Base-by-base conservation (phyloP, 2,888 invertebrate species). In the Melipona beecheii region DNA sequence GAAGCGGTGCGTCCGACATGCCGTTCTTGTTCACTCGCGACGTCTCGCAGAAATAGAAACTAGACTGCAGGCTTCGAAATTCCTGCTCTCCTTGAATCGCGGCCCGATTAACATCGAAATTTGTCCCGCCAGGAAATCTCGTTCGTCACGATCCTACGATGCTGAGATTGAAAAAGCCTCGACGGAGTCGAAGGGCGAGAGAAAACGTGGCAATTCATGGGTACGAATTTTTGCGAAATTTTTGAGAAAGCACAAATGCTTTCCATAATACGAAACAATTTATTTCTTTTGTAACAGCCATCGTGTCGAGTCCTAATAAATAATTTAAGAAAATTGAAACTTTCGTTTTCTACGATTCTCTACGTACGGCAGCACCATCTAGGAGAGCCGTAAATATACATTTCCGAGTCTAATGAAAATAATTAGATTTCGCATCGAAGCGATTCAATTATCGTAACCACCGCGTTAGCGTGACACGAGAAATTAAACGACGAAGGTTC, bases 41-140 rank as follows among this genome's bases (percentile, higher is more conserved):
- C 36, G 65, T 78, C 82, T 84, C 73, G 75, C 87, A 87, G 78
- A 86, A 88, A 87, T 87, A 88, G 86, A 88, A 88, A 88, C 86
- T 87, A 77, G 82, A 87, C 76, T 81, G 69, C 65, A 54, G 73
- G 49, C 52, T 68, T 64, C 74, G 69, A 78, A 78, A 84, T 86
- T 86, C 87, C 75, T 54, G 83, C 81, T 87, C 86, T 87, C 85
- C 87, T 85, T 87, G 83, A 74, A 80, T 84, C 79, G 71, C 31
- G 5, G 15, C 1, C 11, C 58, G 65, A 83, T 86, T 87, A 79
- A 81, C 84, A 80, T 84, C 78, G 69, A 76, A 80, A 79, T 81
- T 87, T 85, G 85, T 83, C 87, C 58, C 68, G n/a, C 36, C 75
- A 69, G 77, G 64, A 75, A 70, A 66, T 69, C 82, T 21, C 50